phyloP scores from a whole-genome alignment of 1,140 invertebrate genomes.

The Pachypsylla venusta region DNA sequence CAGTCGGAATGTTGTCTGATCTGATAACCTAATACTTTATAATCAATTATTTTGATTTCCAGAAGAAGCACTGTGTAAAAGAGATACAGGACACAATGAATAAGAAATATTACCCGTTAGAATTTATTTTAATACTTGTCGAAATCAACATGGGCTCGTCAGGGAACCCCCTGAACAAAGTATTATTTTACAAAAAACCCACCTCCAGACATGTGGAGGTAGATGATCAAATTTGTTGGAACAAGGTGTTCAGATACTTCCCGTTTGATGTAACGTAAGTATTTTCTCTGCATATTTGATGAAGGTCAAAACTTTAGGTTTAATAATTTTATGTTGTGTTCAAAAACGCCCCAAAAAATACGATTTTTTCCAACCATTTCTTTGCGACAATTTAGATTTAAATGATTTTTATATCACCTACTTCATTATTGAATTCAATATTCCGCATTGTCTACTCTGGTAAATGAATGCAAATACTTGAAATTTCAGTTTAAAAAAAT shows the following conservation, averaged over 20 bases:
- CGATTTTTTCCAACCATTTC: too few species aligned
- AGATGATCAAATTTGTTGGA: neutral
- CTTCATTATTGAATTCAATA: too few species aligned
- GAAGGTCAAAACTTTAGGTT: too few species aligned
- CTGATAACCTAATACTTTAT: neutral
- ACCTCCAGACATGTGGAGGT: neutral
- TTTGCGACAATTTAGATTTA: too few species aligned
- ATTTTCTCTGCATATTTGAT: too few species aligned
- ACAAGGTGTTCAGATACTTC: neutral
- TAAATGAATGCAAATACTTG: too few species aligned
- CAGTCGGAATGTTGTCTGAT: neutral
- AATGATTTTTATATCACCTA: too few species aligned
- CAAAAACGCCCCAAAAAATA: too few species aligned
- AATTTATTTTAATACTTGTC: neutral
- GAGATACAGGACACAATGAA: neutral
- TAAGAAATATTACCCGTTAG: neutral
- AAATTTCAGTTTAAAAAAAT: too few species aligned
- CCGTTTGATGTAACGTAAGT: neutral
- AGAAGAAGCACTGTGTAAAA: neutral
- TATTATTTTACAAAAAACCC: slow-evolving; percentile 15
- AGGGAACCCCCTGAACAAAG: slow-evolving; percentile 10
- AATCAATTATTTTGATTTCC: neutral
- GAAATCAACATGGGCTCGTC: neutral
- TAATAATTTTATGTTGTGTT: too few species aligned
- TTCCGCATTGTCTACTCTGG: too few species aligned